These are phyloP conservation scores for Mergus octosetaceus DNA, from an alignment of 2,797 vertebrate genomes.

Conservation along the genomic window DNA sequence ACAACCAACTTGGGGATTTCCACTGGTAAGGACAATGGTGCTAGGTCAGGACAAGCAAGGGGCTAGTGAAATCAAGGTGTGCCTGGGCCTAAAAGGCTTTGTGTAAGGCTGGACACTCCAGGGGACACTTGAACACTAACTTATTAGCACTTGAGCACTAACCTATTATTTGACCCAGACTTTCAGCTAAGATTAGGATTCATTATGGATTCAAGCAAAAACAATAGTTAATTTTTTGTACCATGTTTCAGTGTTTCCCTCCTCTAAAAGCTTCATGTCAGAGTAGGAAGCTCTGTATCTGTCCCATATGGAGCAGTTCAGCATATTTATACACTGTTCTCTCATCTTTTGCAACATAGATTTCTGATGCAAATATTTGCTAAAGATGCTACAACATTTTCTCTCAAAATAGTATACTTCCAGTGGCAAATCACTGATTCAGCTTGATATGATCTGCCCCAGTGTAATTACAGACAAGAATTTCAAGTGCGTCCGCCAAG, in stretches of 20 bases:
- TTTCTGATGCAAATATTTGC: neutral
- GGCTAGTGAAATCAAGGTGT: neutral
- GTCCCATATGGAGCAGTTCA: neutral
- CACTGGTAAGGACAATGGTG: neutral
- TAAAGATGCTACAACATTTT: neutral
- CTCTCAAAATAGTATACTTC: neutral
- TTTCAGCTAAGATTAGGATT: neutral
- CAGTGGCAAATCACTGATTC: neutral
- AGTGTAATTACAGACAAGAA: neutral
- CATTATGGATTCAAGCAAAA: neutral
- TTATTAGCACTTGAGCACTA: neutral
- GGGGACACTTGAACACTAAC: neutral
- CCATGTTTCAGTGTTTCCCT: neutral
- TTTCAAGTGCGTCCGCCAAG: neutral
- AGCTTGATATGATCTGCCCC: neutral
- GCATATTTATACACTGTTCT: neutral
- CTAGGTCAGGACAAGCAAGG: neutral
- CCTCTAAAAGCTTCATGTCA: neutral
- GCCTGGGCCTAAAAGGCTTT: neutral
- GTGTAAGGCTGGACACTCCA: neutral
- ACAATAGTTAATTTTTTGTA: neutral
- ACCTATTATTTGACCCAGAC: neutral
- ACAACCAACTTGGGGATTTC: neutral
- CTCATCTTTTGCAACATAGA: neutral
- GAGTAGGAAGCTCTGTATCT: neutral